Evolutionary conservation across 2,888 invertebrate genomes (phyloP).

Genomic region (Amphipoea lucens): DNA sequence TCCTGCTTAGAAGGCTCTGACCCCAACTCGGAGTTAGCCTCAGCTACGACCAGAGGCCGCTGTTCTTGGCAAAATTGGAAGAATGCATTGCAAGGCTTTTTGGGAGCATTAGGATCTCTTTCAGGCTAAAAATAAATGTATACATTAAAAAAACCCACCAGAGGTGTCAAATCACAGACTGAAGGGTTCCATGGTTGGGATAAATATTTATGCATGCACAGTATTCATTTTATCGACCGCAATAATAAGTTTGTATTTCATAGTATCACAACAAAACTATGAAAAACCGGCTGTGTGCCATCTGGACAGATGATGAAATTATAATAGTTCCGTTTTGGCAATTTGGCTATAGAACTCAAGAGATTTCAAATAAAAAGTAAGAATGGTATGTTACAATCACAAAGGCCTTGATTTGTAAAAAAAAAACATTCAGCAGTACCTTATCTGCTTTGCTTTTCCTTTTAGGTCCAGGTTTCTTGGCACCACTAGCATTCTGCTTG

Average conservation of each 20-base stretch:
- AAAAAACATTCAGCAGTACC: conserved; percentile 69
- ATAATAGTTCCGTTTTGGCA: background rate
- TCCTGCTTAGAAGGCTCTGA: conserved; percentile 94
- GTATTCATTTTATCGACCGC: rapidly evolving
- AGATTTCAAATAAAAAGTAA: background rate
- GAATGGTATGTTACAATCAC: background rate
- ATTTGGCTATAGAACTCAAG: background rate
- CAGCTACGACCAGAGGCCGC: conserved; percentile 93
- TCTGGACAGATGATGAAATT: background rate
- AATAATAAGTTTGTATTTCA: background rate
- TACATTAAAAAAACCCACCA: background rate
- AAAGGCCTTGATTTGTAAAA: background rate
- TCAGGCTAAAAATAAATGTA: conserved; percentile 79
- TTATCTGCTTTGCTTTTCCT: conserved; percentile 92
- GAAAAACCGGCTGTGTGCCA: background rate
- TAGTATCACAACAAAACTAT: background rate
- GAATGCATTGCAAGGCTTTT: conserved; percentile 95
- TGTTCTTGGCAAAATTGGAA: conserved; percentile 95
- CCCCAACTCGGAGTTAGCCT: conserved; percentile 91
- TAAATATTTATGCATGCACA: background rate
- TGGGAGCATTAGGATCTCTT: conserved; percentile 94
- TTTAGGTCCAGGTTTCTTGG: conserved; percentile 87
- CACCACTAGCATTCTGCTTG: conserved; percentile 78
- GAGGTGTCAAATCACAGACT: background rate
- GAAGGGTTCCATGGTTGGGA: background rate